phyloP scores from a whole-genome alignment of 2,113 vertebrate genomes.

The Hylia prasina region DNA sequence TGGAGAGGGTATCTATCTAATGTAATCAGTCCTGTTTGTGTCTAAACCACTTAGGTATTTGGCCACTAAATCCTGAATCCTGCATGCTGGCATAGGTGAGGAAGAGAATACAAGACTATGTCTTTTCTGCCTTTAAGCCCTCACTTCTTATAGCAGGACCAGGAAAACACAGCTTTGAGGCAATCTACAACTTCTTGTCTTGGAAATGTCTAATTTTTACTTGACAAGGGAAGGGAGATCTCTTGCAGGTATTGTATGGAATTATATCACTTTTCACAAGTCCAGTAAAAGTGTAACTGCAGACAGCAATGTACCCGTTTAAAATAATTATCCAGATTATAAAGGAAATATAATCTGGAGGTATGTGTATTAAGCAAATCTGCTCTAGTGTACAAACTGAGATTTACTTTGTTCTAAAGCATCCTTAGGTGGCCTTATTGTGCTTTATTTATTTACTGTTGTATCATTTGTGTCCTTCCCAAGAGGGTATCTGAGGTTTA shows the following conservation, averaged over 20 bases:
- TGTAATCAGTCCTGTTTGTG: not conserved
- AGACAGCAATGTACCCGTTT: not conserved
- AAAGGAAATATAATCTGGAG: not conserved
- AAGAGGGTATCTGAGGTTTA: not conserved
- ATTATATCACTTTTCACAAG: not conserved
- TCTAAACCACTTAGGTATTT: not conserved
- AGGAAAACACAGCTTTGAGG: not conserved
- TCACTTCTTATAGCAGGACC: not conserved
- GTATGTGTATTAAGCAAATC: not conserved
- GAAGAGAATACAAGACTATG: not conserved
- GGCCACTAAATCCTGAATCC: not conserved
- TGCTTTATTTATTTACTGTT: not conserved
- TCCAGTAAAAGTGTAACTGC: not conserved
- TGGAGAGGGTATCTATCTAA: not conserved
- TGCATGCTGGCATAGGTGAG: not conserved
- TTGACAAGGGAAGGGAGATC: not conserved
- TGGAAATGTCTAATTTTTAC: not conserved
- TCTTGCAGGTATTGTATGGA: not conserved
- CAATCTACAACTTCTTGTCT: not conserved
- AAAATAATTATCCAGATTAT: not conserved
- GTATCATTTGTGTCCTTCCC: not conserved
- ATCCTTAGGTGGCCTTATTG: not conserved
- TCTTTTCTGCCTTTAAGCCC: not conserved
- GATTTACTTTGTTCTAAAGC: not conserved
- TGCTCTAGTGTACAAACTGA: not conserved